Conservation (phyloP, 2,797 vertebrate genomes). For the Chelmon rostratus region DNA sequence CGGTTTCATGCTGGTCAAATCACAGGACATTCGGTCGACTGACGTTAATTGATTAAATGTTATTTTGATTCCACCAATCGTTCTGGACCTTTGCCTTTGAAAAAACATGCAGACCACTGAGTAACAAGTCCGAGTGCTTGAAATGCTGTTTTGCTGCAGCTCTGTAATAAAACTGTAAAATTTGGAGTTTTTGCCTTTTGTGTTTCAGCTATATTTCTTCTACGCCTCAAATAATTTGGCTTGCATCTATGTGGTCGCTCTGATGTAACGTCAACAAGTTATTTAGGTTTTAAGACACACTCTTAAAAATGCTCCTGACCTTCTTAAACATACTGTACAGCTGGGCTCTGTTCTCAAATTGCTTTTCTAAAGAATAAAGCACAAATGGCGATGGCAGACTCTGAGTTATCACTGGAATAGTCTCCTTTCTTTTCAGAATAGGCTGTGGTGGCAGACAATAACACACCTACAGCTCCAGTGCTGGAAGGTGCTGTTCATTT, state of each 20-base stretch:
- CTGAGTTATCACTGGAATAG: constrained; percentile 45
- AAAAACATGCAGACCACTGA: too few relatives aligned
- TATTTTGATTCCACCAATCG: too few relatives aligned
- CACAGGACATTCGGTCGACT: too few relatives aligned
- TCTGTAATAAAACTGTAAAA: constrained; percentile 35
- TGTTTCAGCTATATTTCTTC: constrained; percentile 2
- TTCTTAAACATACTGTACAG: background rate
- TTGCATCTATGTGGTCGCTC: constrained; percentile 10
- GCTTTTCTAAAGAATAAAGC: constrained; percentile 16
- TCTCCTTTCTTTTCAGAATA: constrained; percentile 60
- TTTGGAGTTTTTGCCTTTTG: constrained; percentile 18
- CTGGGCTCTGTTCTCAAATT: constrained; percentile 19
- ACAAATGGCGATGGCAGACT: constrained; percentile 40
- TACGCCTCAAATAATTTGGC: constrained; percentile 1
- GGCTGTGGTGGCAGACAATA: constrained; percentile 54
- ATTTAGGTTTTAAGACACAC: constrained; percentile 18
- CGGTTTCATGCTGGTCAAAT: too few relatives aligned
- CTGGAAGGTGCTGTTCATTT: constrained; percentile 57
- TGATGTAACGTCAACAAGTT: constrained; percentile 1
- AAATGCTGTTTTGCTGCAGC: constrained; percentile 41
- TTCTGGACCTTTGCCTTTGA: too few relatives aligned
- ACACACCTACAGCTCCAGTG: constrained; percentile 52
- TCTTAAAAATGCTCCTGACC: constrained; percentile 30
- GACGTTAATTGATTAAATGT: too few relatives aligned
- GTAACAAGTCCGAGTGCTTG: too few relatives aligned